Base-by-base conservation (phyloP, 2,797 vertebrate species). In the Poeciliopsis gracilis region DNA sequence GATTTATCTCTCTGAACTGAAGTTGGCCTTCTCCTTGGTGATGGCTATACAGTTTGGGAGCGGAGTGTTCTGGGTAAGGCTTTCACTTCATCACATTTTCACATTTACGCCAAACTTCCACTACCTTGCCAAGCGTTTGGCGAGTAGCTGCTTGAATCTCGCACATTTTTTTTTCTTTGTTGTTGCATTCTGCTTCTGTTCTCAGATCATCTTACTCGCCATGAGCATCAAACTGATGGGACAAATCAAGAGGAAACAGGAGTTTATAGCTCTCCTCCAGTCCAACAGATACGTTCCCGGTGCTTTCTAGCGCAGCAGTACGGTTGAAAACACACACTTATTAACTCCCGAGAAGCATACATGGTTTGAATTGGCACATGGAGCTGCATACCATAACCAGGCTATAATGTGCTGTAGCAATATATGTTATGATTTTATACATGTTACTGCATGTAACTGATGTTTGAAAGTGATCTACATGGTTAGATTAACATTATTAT, bases 171-270 rank as follows among this genome's bases (percentile, higher is more conserved):
- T 7, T 18, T 47, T 47, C 6, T 0, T 20, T 51, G 0, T 36
- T 66, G 66, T 57, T 55, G 10, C 18, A 2, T 69, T 53, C 15
- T 36, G 18, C 33, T 79, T 85, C 41, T 25, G 7, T 53, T n/a
- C 66, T 0, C 85, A 94, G 94, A 88, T 86, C 76, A 87, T 94
- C 78, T 77, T 94, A 73, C 91, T 94, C 2, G 77, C 93, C 0
- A 93, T 94, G 93, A 93, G 94, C 86, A 87, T 93, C 88, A 93
- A 94, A 78, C 90, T 94, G 82, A 94, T 93, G 92, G 92, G 92
- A 11, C 94, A 94, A 86, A 89, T 94, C 6, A 91, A 87, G 69
- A 89, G 91, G 79, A 94, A 94, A 89, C 88, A 93, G 83, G 93
- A 94, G 79, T 94, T 94, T 82, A 90, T 93, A 71, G 89, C 93